Evolutionary conservation across 2,888 invertebrate genomes (phyloP).

Genomic region (Chouioia cunea): DNA sequence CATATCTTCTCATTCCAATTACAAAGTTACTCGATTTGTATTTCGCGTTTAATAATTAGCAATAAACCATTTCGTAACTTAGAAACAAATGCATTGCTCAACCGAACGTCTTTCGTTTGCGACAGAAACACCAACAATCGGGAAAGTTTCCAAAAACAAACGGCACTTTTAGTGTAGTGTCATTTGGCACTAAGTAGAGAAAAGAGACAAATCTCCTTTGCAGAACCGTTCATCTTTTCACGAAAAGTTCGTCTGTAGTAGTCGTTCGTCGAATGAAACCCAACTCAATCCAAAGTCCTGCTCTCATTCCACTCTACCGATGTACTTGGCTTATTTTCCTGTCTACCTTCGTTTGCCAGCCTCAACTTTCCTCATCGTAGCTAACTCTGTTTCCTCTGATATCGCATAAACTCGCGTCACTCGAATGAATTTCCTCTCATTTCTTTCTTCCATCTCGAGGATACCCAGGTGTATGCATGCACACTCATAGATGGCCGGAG

Average conservation of each 20-base stretch:
- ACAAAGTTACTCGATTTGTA: too few species aligned
- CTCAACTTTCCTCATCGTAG: slow-evolving; percentile 14
- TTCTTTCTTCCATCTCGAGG: not conserved
- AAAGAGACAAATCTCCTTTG: slow-evolving; percentile 33
- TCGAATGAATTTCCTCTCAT: not conserved
- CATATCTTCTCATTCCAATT: too few species aligned
- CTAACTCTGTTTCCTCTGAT: slow-evolving; percentile 2
- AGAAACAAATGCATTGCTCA: not conserved
- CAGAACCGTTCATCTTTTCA: slow-evolving; percentile 13
- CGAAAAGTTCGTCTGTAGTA: slow-evolving; percentile 16
- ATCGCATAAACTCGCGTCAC: slow-evolving; percentile 6
- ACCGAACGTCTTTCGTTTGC: slow-evolving; percentile 1
- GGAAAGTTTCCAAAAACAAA: slow-evolving; percentile 20
- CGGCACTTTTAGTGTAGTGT: slow-evolving; percentile 20
- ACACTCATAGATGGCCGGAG: not conserved
- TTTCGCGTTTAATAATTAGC: too few species aligned
- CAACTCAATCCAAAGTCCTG: too few species aligned
- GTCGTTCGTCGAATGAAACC: not conserved
- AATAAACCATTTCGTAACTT: too few species aligned
- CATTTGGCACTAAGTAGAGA: slow-evolving; percentile 38
- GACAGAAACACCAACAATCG: slow-evolving; percentile 11
- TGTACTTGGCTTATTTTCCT: slow-evolving; percentile 12
- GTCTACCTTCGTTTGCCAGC: slow-evolving; percentile 29
- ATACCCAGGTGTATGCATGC: not conserved
- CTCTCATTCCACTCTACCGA: not conserved